Base-by-base conservation (phyloP, 1,140 invertebrate species). In the Cyclargus thomasi region DNA sequence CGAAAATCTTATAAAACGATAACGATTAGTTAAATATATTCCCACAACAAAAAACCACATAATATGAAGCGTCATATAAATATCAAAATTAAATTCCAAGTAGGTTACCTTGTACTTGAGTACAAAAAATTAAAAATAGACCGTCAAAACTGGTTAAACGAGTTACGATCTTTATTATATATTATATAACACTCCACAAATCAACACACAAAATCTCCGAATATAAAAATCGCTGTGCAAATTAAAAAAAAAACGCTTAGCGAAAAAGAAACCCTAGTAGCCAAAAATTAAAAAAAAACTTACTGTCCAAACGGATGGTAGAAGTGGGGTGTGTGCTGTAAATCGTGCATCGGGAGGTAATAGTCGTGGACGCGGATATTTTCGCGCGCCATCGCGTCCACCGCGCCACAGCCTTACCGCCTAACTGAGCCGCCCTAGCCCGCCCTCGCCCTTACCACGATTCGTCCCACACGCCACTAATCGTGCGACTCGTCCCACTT, bases 311-410 rank as follows among this genome's bases (percentile, higher is more conserved):
- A 84, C 14, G 67, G 64, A 17, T 78, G 73, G 47, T 78, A 73
- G 67, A 77, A 84, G 53, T 72, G 69, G 2, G 75, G 65, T 0
- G 78, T 55, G 18, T 78, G 78, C 63, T 83, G 81, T 53, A 83
- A 55, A 21, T 83, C 83, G 39, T 82, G 79, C 64, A 82, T 57
- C 16, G 78, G 80, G 53, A 83, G 18, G 69, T 81, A 86, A 68
- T 75, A 81, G 17, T 86, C 82, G 59, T 80, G 79, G 8, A 81
- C 74, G 3, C 79, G 77, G 53, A 75, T 47, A 68, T 77, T 83
- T 7, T 83, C 80, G 63, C 75, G 74, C 73, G 82, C 72, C 82
- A 84, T 86, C 21, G 14, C 70, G 53, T 66, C 69, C 69, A 68
- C 64, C 18, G 64, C 62, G 68, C 63, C 17, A 59, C 63, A 57